Base-by-base conservation (phyloP, 2,797 vertebrate genomes). In the Forpus xanthops region DNA sequence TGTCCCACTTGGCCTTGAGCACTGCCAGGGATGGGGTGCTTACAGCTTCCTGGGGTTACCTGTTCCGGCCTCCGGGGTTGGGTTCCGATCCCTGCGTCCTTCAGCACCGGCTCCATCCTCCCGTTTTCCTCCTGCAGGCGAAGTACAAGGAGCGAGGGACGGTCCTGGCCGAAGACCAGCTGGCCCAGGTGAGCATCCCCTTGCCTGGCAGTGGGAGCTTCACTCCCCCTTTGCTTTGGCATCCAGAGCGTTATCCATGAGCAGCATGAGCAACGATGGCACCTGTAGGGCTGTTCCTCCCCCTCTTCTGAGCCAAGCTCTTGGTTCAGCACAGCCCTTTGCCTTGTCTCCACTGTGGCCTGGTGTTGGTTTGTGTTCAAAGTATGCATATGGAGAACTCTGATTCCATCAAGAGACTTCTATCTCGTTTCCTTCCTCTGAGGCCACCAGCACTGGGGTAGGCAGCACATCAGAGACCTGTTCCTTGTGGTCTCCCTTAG, bases 131-230 rank as follows among this genome's bases (percentile, higher is more conserved):
- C 93, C 91, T 55, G 35, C 88, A 99, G 99, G 99, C 99, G 16
- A 99, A 99, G 96, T 99, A 99, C 96, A 99, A 99, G 96, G 99
- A 99, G 92, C 98, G 99, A 79, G 99, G 99, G 30, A 99, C 79
- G 8, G 99, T 99, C 84, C 97, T 99, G 47, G 99, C 99, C 5
- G 99, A 99, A 87, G 99, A 99, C 91, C 99, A 99, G 77, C 98
- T 99, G 95, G 98, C 97, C 3, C 99, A 99, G 98, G 99, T 99
- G 94, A 97, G 97, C 15, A 31, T 3, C 30, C 13, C 25, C 35
- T 23, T 5, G 15, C 13, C 39, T 2, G 14, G 64, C 18, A 33
- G n/a, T 1, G 9, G 62, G 53, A 55, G 31, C 27, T 15, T 50
- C 4, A 0, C 3, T 55, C 11, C 39, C 19, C 5, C 25, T 18